Base-by-base conservation (phyloP, 2,797 vertebrate genomes). In the Siniperca undulata region DNA sequence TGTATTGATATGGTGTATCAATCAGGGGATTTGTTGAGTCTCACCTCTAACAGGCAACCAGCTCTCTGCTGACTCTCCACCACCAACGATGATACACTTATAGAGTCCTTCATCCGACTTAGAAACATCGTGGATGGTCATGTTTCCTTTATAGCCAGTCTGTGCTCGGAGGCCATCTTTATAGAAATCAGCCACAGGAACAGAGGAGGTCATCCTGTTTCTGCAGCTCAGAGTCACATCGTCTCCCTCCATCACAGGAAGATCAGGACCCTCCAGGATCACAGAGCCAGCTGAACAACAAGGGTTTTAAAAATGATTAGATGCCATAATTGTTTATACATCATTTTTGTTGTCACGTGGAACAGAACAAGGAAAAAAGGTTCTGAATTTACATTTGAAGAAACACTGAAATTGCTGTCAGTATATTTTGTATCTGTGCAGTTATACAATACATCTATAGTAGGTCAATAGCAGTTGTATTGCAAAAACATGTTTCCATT, bases 261-360 rank as follows among this genome's bases (percentile, higher is more conserved):
- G 48, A 53, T 22, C 38, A 6, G 79, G 73, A 76, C n/a, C 65
- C 67, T 65, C 48, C 52, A 77, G 59, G 59, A 82, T 66, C 60
- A 82, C 80, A 40, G 50, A 10, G 9, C 65, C 79, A 6, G 14
- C 79, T 75, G 30, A 11, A 27, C 38, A 42, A 17, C 17, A 20
- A 13, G 42, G 40, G 40, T 40, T 40, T 30, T 30, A 30, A 30
- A 30, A 30, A 30, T 30, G 30, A 30, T 30, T 30, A 30, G 3
- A 30, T 30, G 30, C 0, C 30, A 30, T 30, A 30, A 30, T 30
- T 30, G 27, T 30, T 30, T 30, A 3, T 30, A 30, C 27, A 30
- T 30, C 2, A 30, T 30, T 30, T 30, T 30, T 30, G 27, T 2
- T 30, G 27, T 30, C 27, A 30, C 3, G 27, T 30, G 27, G 27